Evolutionary conservation across 2,113 vertebrate species (phyloP).

Genomic region (crab-eating macaque (Macaca fascicularis)): T2T-MFA8v1.1 NC_088381.1:56895501-56896000

Average conservation of each 20-base stretch:
- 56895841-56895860: accelerated
- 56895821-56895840: background rate
- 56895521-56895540: background rate
- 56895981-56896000: background rate
- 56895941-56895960: accelerated
- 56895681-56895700: no score
- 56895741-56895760: background rate
- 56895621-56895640: background rate
- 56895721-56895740: background rate
- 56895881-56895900: no score
- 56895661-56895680: background rate
- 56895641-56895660: background rate
- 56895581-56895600: background rate
- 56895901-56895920: background rate
- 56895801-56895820: background rate
- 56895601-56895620: background rate
- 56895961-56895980: accelerated
- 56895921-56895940: background rate
- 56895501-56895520: no score
- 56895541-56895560: background rate
- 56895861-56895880: background rate
- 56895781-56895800: background rate
- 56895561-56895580: background rate
- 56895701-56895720: background rate
- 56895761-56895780: background rate